phyloP scores from a whole-genome alignment of 1,140 invertebrate species.

The Drosophila subobscura region DNA sequence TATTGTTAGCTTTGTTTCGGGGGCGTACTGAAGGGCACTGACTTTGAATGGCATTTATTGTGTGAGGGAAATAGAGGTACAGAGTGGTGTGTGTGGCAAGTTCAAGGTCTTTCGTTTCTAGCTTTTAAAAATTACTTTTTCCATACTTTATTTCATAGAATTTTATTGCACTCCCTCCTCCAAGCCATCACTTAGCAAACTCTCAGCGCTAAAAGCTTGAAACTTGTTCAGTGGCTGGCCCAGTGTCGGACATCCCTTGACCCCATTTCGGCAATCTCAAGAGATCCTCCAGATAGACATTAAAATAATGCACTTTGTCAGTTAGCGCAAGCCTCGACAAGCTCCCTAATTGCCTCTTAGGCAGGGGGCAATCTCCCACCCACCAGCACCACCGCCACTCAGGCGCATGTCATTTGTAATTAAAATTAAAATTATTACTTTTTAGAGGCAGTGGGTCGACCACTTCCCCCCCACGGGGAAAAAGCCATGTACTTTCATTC shows the following conservation, averaged over 20 bases:
- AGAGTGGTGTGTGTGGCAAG: conserved; percentile 40
- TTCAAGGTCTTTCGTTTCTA: conserved; percentile 48
- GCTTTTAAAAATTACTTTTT: background rate
- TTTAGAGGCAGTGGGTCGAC: too few relatives aligned
- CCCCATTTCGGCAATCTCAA: conserved; percentile 9
- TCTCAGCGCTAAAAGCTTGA: conserved; percentile 25
- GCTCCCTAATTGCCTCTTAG: conserved; percentile 32
- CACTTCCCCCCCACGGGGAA: background rate
- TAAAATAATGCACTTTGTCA: conserved; percentile 51
- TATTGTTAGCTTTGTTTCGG: conserved; percentile 6
- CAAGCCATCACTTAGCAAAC: conserved; percentile 1
- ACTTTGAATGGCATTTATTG: conserved; percentile 4
- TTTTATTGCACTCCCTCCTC: background rate
- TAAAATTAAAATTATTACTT: conserved; percentile 33
- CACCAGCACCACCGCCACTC: too few relatives aligned
- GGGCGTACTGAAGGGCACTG: background rate
- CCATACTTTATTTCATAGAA: conserved; percentile 7
- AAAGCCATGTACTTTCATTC: conserved; percentile 16
- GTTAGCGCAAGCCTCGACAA: conserved; percentile 28
- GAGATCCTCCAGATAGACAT: conserved; percentile 18
- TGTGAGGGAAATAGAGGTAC: background rate
- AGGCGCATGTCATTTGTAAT: conserved; percentile 33
- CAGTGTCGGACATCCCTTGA: conserved; percentile 27
- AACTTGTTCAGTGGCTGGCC: conserved; percentile 4
- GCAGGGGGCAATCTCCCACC: background rate